Conservation (phyloP, 2,888 invertebrate genomes). For the Diplazon laetatorius region DNA sequence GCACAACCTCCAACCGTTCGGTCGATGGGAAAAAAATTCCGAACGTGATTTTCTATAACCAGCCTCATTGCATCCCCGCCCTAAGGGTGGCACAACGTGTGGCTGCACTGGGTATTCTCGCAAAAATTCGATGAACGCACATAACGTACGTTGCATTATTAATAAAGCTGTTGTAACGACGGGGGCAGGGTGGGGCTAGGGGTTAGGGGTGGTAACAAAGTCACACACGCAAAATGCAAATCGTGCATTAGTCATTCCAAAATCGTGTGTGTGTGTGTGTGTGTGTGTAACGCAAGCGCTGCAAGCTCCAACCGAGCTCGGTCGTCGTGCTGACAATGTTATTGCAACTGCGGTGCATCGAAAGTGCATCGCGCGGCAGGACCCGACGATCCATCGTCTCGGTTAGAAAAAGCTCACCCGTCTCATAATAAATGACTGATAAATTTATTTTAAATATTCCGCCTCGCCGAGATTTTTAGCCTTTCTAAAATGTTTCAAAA, state of each 20-base stretch:
- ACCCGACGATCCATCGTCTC: slow-evolving; percentile 6
- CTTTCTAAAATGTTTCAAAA: too few species aligned
- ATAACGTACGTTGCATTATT: slow-evolving; percentile 76
- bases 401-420: background rate
- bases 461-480: too few species aligned
- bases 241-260: slow-evolving; percentile 67
- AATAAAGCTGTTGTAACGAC: slow-evolving; percentile 74
- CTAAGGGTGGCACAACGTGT: background rate
- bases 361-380: slow-evolving; percentile 51
- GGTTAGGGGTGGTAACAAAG: too few species aligned
- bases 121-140: slow-evolving; percentile 56
- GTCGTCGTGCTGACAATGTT: slow-evolving; percentile 10
- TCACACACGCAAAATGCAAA: slow-evolving; percentile 80
- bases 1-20: background rate
- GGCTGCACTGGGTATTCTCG: background rate
- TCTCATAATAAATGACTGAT: background rate
- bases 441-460: background rate
- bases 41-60: slow-evolving; percentile 29
- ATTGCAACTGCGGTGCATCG: slow-evolving; percentile 22
- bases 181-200: too few species aligned
- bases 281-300: slow-evolving; percentile 53
- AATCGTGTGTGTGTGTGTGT: too few species aligned
- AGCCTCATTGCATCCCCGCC: too few species aligned
- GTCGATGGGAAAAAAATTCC: background rate
- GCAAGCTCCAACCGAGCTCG: slow-evolving; percentile 39